Evolutionary conservation across 2,797 vertebrate species (phyloP).

Genomic region (Glossophaga mutica): DNA sequence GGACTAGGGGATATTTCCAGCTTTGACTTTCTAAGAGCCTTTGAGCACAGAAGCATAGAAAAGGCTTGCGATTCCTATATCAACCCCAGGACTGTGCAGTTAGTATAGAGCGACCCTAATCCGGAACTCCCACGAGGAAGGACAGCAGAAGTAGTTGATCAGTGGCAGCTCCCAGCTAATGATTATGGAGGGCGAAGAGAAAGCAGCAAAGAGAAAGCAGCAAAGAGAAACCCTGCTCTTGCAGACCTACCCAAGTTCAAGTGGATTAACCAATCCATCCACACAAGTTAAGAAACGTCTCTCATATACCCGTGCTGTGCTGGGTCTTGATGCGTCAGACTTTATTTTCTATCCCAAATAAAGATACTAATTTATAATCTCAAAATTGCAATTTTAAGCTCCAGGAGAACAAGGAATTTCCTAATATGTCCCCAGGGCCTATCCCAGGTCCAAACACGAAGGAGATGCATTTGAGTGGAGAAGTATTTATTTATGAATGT

Average conservation of each 20-base stretch:
- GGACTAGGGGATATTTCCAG: background rate
- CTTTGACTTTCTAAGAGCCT: background rate
- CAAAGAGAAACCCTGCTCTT: background rate
- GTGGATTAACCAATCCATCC: background rate
- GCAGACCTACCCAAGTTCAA: background rate
- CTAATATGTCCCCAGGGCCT: background rate
- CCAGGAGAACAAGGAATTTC: background rate
- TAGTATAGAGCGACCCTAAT: background rate
- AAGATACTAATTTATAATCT: constrained; percentile 1
- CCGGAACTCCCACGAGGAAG: background rate
- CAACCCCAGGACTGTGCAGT: background rate
- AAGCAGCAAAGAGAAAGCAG: background rate
- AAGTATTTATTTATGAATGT: background rate
- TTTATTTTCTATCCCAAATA: background rate
- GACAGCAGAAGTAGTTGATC: background rate
- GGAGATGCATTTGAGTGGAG: background rate
- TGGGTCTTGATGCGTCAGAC: background rate
- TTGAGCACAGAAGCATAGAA: background rate
- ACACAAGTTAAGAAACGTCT: background rate
- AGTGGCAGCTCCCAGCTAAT: background rate
- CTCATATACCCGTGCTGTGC: background rate
- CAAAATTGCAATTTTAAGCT: background rate
- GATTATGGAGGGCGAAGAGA: background rate
- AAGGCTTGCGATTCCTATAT: background rate
- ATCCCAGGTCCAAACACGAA: background rate